Evolutionary conservation across 1,140 invertebrate species (phyloP).

Genomic region (Aporrectodea caliginosa): DNA sequence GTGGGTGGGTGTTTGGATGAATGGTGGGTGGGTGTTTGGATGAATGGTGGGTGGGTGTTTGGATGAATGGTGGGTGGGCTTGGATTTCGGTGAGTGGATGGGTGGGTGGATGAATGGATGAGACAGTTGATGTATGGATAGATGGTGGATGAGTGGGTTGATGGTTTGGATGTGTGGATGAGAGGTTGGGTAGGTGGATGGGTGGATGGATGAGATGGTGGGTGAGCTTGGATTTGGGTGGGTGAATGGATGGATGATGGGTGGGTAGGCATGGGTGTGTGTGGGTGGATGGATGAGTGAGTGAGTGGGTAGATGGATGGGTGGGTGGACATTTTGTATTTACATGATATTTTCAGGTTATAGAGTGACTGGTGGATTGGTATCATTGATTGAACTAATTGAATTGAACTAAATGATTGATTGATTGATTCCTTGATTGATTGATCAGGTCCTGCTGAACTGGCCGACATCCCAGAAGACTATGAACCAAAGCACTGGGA

Average conservation of each 20-base stretch:
- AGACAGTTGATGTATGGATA: too few relatives aligned
- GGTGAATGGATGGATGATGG: background rate
- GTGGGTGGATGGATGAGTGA: background rate
- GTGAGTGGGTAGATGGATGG: background rate
- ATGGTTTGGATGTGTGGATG: too few relatives aligned
- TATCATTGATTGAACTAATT: background rate
- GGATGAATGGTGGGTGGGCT: too few relatives aligned
- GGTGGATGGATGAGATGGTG: too few relatives aligned
- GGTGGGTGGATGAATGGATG: too few relatives aligned
- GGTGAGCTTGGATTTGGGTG: too few relatives aligned
- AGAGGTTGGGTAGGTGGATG: background rate
- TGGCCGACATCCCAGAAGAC: conserved; percentile 73
- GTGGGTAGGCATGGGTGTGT: background rate
- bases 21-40: too few relatives aligned
- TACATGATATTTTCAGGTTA: background rate
- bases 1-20: too few relatives aligned
- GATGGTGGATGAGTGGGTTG: too few relatives aligned
- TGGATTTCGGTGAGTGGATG: too few relatives aligned
- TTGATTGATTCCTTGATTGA: too few relatives aligned
- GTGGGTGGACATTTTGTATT: background rate
- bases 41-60: too few relatives aligned
- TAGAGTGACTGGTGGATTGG: background rate
- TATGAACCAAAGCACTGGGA: conserved; percentile 71
- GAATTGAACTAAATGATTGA: background rate
- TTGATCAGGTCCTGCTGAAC: conserved; percentile 66